Evolutionary conservation across 2,113 vertebrate species (phyloP).

Genomic region (Salvelinus namaycush): DNA sequence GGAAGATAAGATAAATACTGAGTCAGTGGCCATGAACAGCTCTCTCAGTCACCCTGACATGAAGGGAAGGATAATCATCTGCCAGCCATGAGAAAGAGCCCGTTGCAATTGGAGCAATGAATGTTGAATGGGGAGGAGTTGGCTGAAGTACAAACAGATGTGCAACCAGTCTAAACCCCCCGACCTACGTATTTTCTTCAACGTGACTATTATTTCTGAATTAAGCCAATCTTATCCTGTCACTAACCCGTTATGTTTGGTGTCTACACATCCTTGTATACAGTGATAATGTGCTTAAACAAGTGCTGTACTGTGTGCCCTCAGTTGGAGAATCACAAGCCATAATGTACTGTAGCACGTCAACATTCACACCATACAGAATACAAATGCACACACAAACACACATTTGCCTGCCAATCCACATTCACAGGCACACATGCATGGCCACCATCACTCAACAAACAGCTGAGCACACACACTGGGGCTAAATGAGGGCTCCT

Average conservation of each 20-base stretch:
- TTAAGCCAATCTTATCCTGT: no score
- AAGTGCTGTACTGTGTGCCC: conserved; percentile 9
- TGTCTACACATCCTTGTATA: background rate
- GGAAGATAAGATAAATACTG: conserved; percentile 66
- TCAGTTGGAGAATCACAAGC: conserved; percentile 23
- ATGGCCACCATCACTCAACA: background rate
- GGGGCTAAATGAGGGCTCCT: conserved; percentile 66
- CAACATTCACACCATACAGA: conserved; percentile 38
- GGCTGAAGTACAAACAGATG: no score
- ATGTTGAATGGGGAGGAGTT: no score
- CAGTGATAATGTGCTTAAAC: background rate
- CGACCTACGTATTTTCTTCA: no score
- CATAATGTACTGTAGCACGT: background rate
- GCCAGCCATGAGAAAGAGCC: conserved; percentile 33
- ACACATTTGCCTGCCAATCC: background rate
- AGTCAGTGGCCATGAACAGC: conserved; percentile 64
- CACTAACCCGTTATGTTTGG: no score
- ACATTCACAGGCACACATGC: conserved; percentile 31
- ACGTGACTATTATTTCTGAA: no score
- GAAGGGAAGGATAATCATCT: conserved; percentile 56
- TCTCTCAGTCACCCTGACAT: conserved; percentile 57
- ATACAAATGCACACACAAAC: conserved; percentile 23
- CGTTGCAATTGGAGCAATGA: background rate
- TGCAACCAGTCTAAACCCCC: no score
- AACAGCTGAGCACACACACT: conserved; percentile 29